These are phyloP conservation scores for Thunnus albacares DNA, from an alignment of 2,797 vertebrate genomes.

Conservation along the genomic window DNA sequence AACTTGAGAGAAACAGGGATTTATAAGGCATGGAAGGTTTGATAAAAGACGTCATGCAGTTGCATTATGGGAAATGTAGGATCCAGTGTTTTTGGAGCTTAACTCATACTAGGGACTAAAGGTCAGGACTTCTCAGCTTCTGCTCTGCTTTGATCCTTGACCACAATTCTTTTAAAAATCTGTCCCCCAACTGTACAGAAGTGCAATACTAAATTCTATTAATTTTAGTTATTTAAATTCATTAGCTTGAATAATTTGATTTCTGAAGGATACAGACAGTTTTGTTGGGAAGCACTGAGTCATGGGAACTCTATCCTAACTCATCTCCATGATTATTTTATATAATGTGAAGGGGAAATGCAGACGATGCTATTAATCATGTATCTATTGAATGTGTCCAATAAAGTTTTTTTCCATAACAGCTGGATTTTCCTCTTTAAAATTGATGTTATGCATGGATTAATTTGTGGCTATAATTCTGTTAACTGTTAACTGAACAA, in stretches of 20 bases:
- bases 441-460: conserved; percentile 1
- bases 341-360: conserved; percentile 18
- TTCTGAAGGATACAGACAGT: background rate
- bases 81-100: too few species aligned
- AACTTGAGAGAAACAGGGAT: too few species aligned
- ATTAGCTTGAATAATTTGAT: background rate
- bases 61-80: too few species aligned
- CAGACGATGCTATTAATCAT: conserved; percentile 18
- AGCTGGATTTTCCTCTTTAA: conserved; percentile 24
- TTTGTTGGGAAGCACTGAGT: conserved; percentile 19
- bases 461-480: conserved; percentile 22
- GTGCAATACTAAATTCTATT: background rate
- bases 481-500: conserved; percentile 19
- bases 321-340: conserved; percentile 35
- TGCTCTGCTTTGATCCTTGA: too few species aligned
- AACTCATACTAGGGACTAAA: too few species aligned
- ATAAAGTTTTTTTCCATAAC: conserved; percentile 22
- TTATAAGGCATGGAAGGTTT: too few species aligned
- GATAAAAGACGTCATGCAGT: too few species aligned
- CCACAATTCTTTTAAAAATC: too few species aligned
- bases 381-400: background rate
- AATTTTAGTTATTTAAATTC: background rate
- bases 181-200: background rate
- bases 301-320: conserved; percentile 22
- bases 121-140: too few species aligned